Base-by-base conservation (phyloP, 2,888 invertebrate species). In the Rotaria macrura region DNA sequence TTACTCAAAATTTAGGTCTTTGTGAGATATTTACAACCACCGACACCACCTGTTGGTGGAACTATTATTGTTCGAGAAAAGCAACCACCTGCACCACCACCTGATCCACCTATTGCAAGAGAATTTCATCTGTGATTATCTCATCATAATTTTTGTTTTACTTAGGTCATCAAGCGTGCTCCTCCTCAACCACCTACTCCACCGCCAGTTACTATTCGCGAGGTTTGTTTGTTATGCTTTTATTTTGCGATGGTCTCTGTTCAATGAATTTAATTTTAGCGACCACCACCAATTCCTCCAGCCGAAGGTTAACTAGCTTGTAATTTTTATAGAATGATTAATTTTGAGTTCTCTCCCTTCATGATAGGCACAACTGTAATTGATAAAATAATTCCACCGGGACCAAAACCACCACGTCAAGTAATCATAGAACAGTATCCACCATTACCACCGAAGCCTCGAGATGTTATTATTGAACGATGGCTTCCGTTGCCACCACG, bases 21-120 rank as follows among this genome's bases (percentile, higher is more conserved):
- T n/a, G 84, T 84, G 12, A 47, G 84, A 38, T 84, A 84, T 84
- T 20, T 84, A 38, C 84, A 84, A 54, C 84, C 84, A 23, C 84
- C 84, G 10, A 84, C 84, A 84, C 84, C 84, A n/a, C 84, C 84
- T 5, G 84, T 54, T 23, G 84, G 54, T 52, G 84, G 84, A 23
- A 49, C 84, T 5, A 84, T 84, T 34, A 84, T 84, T 38, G 54
- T 84, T 52, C 49, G 54, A 49, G 84, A 84, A 84, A 84, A 49
- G 52, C 84, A 49, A 52, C 40, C 38, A 52, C 79, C 79, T n/a
- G 25, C 10, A n/a, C 79, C 43, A n/a, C 43, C 79, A 79, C 79
- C 79, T 43, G 79, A 79, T 79, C 79, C 79, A 79, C 79, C 79
- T 25, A 79, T 79, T 43, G 79, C 34, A 65, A 65, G 65, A 20